phyloP scores from a whole-genome alignment of 2,797 vertebrate genomes.

The Alcedo quadribrachys region DNA sequence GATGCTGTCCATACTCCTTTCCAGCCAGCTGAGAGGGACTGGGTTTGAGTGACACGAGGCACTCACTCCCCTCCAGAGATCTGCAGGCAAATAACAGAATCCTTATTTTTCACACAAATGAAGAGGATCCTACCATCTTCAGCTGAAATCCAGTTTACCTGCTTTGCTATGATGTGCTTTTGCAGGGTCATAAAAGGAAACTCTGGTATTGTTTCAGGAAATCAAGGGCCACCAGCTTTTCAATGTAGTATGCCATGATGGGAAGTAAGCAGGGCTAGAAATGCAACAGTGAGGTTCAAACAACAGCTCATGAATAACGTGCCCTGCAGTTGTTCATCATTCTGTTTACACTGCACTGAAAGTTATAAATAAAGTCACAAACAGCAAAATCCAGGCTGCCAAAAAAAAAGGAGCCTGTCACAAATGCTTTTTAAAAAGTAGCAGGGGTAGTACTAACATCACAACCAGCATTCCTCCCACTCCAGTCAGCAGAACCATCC shows the following conservation, averaged over 20 bases:
- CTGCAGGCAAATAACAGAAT: not conserved
- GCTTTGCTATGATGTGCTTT: not conserved
- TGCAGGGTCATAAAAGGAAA: not conserved
- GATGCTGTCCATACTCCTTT: not conserved
- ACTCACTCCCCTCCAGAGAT: not conserved
- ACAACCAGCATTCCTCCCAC: not conserved
- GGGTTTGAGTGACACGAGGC: not conserved
- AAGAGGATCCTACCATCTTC: not conserved
- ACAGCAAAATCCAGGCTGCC: not conserved
- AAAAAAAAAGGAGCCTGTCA: not conserved
- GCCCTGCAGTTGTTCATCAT: not conserved
- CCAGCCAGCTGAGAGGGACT: not conserved
- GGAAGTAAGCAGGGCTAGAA: not conserved
- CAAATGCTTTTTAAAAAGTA: not conserved
- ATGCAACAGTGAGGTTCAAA: conserved; percentile 1
- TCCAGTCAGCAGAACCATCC: not conserved
- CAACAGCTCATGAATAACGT: not conserved
- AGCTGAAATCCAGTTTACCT: not conserved
- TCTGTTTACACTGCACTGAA: conserved; percentile 2
- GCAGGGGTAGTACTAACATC: not conserved
- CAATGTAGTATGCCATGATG: not conserved
- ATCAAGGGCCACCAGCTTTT: not conserved
- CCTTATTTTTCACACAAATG: not conserved
- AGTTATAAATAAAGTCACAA: conserved; percentile 29
- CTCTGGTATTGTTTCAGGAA: not conserved